Percentiles rank a stretch among this genome's conserved stretches.
Conservation (phyloP, 2,888 invertebrate species). For the Plutella xylostella region DNA sequence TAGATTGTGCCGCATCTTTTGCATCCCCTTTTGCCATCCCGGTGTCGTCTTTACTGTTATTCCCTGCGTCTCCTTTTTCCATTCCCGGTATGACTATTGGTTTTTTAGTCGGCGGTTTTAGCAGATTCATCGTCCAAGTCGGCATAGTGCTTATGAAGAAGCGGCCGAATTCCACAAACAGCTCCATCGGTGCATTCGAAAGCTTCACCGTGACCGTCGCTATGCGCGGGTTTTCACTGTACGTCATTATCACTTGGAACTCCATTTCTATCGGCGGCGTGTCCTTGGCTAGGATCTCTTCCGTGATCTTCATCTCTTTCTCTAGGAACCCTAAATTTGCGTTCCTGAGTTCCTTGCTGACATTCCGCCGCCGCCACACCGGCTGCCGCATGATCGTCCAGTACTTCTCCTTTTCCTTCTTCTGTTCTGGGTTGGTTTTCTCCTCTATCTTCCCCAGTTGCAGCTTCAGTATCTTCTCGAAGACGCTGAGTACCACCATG, state of each 20-base stretch:
- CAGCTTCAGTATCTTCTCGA: slow-evolving; percentile 33
- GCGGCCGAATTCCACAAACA: slow-evolving; percentile 36
- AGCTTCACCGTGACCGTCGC: slow-evolving; percentile 22
- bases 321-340: slow-evolving; percentile 24
- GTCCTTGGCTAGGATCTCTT: slow-evolving; percentile 29
- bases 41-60: too few relatives aligned
- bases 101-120: slow-evolving; percentile 19
- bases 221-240: slow-evolving; percentile 22
- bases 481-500: slow-evolving; percentile 26
- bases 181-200: slow-evolving; percentile 25
- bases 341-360: slow-evolving; percentile 20
- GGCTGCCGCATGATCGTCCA: slow-evolving; percentile 25
- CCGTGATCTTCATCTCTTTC: slow-evolving; percentile 32
- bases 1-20: too few relatives aligned
- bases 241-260: slow-evolving; percentile 31
- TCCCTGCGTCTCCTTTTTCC: too few relatives aligned
- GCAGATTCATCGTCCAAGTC: slow-evolving; percentile 29
- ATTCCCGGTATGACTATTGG: too few relatives aligned
- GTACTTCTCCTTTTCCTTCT: slow-evolving; percentile 32
- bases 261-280: slow-evolving; percentile 23
- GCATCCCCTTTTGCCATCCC: too few relatives aligned
- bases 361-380: slow-evolving; percentile 39
- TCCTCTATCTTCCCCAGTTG: slow-evolving; percentile 28
- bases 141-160: slow-evolving; percentile 32
- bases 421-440: slow-evolving; percentile 23